Conservation (phyloP, 2,113 vertebrate genomes). For the Pithys albifrons region DNA sequence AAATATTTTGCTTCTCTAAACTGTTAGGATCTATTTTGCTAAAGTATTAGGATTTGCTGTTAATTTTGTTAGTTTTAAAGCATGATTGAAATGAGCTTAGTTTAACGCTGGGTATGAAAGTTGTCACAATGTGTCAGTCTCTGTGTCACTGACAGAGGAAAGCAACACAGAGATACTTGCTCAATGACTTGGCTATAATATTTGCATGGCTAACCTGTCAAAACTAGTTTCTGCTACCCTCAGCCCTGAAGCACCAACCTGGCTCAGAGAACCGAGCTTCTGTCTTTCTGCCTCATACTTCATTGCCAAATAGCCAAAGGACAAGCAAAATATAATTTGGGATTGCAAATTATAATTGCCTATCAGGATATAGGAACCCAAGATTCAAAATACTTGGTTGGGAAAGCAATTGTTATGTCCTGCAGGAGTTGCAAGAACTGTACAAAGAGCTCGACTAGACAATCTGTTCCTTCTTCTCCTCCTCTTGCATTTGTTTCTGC, state of each 20-base stretch:
- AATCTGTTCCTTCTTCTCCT: not conserved
- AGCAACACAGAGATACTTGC: slow-evolving; percentile 27
- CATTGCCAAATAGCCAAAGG: slow-evolving; percentile 12
- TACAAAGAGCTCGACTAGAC: not conserved
- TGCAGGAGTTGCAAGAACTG: not conserved
- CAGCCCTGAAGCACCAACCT: slow-evolving; percentile 46
- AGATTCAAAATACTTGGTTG: not conserved
- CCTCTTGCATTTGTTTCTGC: not conserved
- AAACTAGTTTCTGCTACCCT: slow-evolving; percentile 29
- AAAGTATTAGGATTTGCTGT: not conserved
- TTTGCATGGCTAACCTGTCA: slow-evolving; percentile 67
- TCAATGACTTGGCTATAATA: not conserved
- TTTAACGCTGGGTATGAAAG: slow-evolving; percentile 44
- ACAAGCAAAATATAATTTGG: not conserved
- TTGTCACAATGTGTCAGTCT: slow-evolving; percentile 40
- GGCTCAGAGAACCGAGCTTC: slow-evolving; percentile 23
- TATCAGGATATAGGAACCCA: not conserved
- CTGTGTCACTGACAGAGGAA: not conserved
- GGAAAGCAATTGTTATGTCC: not conserved
- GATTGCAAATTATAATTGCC: not conserved
- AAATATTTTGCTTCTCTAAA: not conserved
- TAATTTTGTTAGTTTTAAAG: slow-evolving; percentile 31
- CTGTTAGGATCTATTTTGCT: not conserved
- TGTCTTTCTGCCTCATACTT: not conserved
- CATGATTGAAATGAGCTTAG: not conserved